A percentile compares a stretch with the other conserved stretches of the same genome.
Evolutionary conservation across 2,888 invertebrate species (phyloP).

Genomic region (Taenaris catops): DNA sequence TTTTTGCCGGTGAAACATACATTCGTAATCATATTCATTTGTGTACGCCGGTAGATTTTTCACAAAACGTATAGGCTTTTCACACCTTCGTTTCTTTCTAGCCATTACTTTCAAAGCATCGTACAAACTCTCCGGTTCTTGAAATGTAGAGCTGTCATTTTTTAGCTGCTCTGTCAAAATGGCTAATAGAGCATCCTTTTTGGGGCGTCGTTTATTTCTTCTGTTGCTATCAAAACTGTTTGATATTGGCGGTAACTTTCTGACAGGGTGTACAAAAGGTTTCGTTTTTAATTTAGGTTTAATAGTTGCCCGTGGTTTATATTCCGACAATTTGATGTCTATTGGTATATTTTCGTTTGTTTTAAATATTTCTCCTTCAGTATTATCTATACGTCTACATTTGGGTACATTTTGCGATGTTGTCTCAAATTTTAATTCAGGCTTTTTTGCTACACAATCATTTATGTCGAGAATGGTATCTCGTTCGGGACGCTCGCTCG

Average conservation of each 20-base stretch:
- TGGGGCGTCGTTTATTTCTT: constrained; percentile 25
- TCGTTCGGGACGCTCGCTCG: constrained; percentile 28
- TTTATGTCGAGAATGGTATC: constrained; percentile 38
- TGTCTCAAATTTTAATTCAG: constrained; percentile 18
- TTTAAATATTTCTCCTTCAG: constrained; percentile 6
- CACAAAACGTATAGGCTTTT: constrained; percentile 17
- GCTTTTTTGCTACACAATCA: constrained; percentile 38
- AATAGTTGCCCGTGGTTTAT: not conserved
- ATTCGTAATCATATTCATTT: constrained; percentile 22
- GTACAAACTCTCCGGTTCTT: constrained; percentile 46
- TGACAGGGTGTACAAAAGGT: constrained; percentile 24
- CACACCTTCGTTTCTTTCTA: constrained; percentile 34
- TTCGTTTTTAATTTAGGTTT: constrained; percentile 19
- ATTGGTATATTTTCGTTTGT: constrained; percentile 4
- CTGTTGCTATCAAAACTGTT: constrained; percentile 19
- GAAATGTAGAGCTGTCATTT: constrained; percentile 27
- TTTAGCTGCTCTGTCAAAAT: constrained; percentile 42
- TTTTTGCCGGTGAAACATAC: constrained; percentile 34
- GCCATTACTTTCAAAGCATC: constrained; percentile 50
- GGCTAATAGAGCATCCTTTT: constrained; percentile 38
- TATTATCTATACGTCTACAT: constrained; percentile 2
- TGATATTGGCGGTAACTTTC: constrained; percentile 22
- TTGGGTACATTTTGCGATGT: not conserved
- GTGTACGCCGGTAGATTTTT: constrained; percentile 4
- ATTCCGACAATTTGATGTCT: constrained; percentile 4